These are phyloP conservation scores for Chamaea fasciata DNA, from an alignment of 2,113 vertebrate genomes.

Conservation along the genomic window DNA sequence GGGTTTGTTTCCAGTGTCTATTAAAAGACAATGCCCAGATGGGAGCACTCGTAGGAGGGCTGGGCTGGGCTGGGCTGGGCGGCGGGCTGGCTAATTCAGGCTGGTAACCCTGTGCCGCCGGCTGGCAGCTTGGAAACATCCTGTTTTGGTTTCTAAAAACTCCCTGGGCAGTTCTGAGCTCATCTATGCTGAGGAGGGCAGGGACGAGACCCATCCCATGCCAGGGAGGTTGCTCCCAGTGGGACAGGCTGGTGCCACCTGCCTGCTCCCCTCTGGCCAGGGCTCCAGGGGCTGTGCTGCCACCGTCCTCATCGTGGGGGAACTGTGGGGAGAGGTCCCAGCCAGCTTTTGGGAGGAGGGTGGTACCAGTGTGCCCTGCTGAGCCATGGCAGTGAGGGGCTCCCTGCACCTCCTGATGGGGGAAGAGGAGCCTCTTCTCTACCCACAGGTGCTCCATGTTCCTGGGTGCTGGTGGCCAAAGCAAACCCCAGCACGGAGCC, in stretches of 20 bases:
- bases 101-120: neutral
- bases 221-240: neutral
- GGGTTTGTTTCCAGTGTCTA: slow-evolving; percentile 68
- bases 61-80: slow-evolving; percentile 53
- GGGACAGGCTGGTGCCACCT: neutral
- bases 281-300: fast-evolving
- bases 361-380: neutral
- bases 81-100: slow-evolving; percentile 12
- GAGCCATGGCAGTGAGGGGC: neutral
- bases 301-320: fast-evolving
- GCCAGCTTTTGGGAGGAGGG: fast-evolving
- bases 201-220: neutral
- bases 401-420: neutral
- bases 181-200: slow-evolving; percentile 1
- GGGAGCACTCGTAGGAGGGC: slow-evolving; percentile 44
- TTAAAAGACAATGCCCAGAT: slow-evolving; percentile 72
- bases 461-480: neutral
- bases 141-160: slow-evolving; percentile 61
- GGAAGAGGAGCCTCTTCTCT: neutral
- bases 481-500: fast-evolving
- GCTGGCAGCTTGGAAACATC: slow-evolving; percentile 35
- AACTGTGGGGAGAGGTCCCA: neutral
- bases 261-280: fast-evolving
- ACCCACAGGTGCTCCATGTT: neutral
- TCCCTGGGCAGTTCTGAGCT: neutral